A percentile compares a stretch with the other conserved stretches of the same genome.
Conservation (phyloP, 2,113 vertebrate species). For the Microcebus jonahi region DNA sequence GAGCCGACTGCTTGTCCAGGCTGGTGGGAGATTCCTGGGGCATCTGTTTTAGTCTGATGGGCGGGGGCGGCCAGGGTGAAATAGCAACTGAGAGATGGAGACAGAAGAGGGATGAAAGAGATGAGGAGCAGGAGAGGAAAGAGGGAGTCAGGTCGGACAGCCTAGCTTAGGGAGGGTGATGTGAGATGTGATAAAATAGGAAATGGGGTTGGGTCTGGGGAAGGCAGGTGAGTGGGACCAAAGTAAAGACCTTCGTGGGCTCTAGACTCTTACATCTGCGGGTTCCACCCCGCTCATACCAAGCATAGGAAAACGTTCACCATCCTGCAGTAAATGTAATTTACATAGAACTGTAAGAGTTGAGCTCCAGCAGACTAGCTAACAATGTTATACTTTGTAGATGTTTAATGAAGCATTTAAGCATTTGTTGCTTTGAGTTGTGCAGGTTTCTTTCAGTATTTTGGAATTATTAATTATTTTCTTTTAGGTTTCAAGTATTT, state of each 20-base stretch:
- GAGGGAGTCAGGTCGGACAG: neutral
- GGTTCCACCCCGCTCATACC: neutral
- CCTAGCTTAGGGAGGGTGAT: neutral
- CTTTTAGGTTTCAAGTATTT: slow-evolving; percentile 20
- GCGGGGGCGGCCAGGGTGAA: neutral
- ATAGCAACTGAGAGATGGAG: neutral
- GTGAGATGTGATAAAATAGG: neutral
- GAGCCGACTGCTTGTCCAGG: neutral
- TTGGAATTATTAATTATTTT: neutral
- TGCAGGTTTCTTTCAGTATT: neutral
- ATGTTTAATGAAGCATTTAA: neutral
- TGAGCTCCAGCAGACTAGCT: neutral
- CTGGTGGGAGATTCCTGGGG: slow-evolving; percentile 43
- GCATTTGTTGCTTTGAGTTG: neutral
- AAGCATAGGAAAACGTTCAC: rapidly evolving
- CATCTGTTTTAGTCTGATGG: slow-evolving; percentile 12
- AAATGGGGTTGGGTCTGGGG: neutral
- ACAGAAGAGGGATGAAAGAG: neutral
- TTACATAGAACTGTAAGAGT: neutral
- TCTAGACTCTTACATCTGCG: neutral
- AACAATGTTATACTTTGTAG: neutral
- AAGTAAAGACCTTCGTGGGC: neutral
- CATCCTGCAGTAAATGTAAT: neutral
- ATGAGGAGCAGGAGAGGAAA: neutral
- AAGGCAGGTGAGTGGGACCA: neutral